Percentiles rank a stretch among this genome's conserved stretches.
phyloP scores from a whole-genome alignment of 1,140 invertebrate genomes.

The Centruroides vittatus region DNA sequence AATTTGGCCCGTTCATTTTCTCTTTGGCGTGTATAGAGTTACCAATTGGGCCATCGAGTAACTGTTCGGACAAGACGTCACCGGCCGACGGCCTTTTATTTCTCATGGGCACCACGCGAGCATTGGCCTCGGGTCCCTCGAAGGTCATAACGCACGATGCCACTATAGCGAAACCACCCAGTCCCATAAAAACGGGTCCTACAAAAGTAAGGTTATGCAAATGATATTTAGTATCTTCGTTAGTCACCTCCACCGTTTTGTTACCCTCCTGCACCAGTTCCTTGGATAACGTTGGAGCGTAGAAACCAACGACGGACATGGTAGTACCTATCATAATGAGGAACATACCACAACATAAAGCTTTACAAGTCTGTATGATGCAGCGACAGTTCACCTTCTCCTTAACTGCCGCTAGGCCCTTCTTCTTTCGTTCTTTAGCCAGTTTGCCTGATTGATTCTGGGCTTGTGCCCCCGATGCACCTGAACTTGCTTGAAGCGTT shows the following conservation, averaged over 20 bases:
- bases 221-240: slow-evolving; percentile 31
- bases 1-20: neutral
- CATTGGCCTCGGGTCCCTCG: slow-evolving; percentile 37
- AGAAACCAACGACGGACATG: slow-evolving; percentile 67
- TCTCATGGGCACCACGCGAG: neutral
- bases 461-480: neutral
- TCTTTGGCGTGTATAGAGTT: neutral
- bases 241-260: slow-evolving; percentile 41
- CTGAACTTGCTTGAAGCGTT: slow-evolving; percentile 3
- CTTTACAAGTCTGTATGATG: slow-evolving; percentile 78
- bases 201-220: slow-evolving; percentile 80
- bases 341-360: slow-evolving; percentile 62
- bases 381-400: slow-evolving; percentile 32
- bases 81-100: neutral
- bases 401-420: slow-evolving; percentile 8
- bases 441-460: slow-evolving; percentile 7
- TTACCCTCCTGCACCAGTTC: slow-evolving; percentile 67
- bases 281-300: slow-evolving; percentile 49
- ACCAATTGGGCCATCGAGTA: neutral
- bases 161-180: slow-evolving; percentile 83
- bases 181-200: slow-evolving; percentile 82
- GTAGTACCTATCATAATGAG: slow-evolving; percentile 70
- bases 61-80: slow-evolving; percentile 1
- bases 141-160: slow-evolving; percentile 89
- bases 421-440: slow-evolving; percentile 1